Percentiles rank a stretch among this genome's conserved stretches.
phyloP scores from a whole-genome alignment of 2,113 vertebrate species.

The Onychostoma macrolepis region DNA sequence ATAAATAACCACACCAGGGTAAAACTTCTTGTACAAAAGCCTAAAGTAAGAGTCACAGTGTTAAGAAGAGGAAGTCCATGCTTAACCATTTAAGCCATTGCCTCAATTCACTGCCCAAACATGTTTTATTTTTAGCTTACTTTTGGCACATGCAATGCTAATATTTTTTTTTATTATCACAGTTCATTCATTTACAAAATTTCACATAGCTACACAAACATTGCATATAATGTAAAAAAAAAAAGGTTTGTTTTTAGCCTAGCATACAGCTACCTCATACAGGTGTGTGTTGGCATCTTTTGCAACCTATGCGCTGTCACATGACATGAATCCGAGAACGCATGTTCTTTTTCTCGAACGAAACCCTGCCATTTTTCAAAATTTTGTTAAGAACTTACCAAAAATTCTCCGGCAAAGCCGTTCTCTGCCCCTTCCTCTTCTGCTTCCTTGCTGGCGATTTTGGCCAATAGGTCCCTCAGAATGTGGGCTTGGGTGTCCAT shows the following conservation, averaged over 20 bases:
- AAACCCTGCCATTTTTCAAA: neutral
- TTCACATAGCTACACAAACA: neutral
- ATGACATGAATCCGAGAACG: neutral
- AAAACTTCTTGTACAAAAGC: neutral
- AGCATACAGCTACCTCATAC: neutral
- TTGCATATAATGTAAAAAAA: neutral
- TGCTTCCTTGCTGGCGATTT: slow-evolving; percentile 66
- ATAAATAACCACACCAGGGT: neutral
- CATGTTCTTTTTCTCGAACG: neutral
- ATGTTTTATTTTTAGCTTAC: neutral
- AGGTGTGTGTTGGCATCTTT: neutral
- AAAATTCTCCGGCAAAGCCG: slow-evolving; percentile 70
- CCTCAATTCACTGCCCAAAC: neutral
- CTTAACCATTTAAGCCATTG: neutral
- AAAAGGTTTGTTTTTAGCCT: neutral
- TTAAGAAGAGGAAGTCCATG: slow-evolving; percentile 27
- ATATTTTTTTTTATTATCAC: neutral
- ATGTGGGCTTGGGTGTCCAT: slow-evolving; percentile 72
- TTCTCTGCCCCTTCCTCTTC: slow-evolving; percentile 52
- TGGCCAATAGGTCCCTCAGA: slow-evolving; percentile 68
- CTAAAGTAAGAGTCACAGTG: neutral
- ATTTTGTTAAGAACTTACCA: slow-evolving; percentile 66
- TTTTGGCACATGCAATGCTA: neutral
- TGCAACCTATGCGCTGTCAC: neutral
- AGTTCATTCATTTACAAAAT: neutral